Evolutionary conservation across 2,797 vertebrate species (phyloP), one percentile per base, ranked within the genome.

Genomic region (Limnodromus scolopaceus): DNA sequence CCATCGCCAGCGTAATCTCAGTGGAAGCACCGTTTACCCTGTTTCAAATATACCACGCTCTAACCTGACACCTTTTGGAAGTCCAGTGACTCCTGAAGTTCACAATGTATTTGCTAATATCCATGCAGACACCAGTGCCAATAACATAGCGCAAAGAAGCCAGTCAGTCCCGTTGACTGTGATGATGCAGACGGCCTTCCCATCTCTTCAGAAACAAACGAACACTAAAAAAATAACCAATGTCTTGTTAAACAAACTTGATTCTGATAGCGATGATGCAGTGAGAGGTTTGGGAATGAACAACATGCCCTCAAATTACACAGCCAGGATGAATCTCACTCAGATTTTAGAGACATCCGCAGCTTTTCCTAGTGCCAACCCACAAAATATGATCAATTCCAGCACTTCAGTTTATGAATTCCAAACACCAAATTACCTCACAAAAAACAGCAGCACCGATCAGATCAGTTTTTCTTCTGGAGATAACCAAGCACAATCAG

Each of bases 101-200:
- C 98, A 99, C 41, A 99, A 97, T 72, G 98, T 99, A 85, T 99
- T 99, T 60, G 97, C 98, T 89, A 99, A 98, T 93, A 98, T 98
- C 96, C 98, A 98, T 43, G 80, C 97, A 70, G 98, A 99, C 82
- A 92, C 98, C 25, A 98, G 98, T 95, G 98, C 98, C 98, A 99
- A 98, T 97, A 99, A 98, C 95, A 98, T 99, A 96, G 99, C 99
- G 55, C 99, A 99, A 94, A 99, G 99, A 97, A 99, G 99, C 97
- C 99, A 99, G 49, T 99, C 99, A 1, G 99, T 99, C 94, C 99
- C 99, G 0, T 97, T 99, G 94, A 99, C 99, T 45, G 98, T 99
- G 90, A 99, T 99, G 99, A 99, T 99, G 99, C 99, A 99, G 97
- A 99, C 99, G 3, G 99, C 99, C 85, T 98, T 99, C 85, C 98